A percentile compares a stretch with the other conserved stretches of the same genome.
Evolutionary conservation across 2,113 vertebrate species (phyloP).

Genomic region (Tor tambroides): DNA sequence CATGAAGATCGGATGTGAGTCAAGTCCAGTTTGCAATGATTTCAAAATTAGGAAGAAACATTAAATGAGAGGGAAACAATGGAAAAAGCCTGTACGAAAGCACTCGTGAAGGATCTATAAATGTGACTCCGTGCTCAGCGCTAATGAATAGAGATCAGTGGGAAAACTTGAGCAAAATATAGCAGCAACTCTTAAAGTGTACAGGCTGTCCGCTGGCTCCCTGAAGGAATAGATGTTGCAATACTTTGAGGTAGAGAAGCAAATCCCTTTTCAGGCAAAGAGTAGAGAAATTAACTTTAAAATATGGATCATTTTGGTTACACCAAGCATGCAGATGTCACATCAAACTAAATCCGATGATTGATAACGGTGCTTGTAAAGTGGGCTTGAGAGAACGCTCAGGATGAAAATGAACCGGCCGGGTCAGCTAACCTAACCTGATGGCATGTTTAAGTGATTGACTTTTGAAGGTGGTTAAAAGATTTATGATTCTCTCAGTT

Average conservation of each 20-base stretch:
- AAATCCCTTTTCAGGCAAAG: not conserved
- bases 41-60: not conserved
- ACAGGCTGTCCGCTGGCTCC: not conserved
- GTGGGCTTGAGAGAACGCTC: not conserved
- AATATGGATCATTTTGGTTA: not conserved
- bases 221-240: slow-evolving; percentile 14
- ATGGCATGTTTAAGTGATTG: slow-evolving; percentile 36
- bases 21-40: not conserved
- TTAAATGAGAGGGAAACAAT: not conserved
- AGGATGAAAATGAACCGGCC: not conserved
- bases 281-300: not conserved
- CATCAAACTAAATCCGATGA: not conserved
- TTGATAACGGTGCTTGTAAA: not conserved
- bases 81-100: not conserved
- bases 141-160: slow-evolving; percentile 23
- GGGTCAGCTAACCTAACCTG: slow-evolving; percentile 6
- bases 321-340: not conserved
- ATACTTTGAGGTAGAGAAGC: not conserved
- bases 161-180: slow-evolving; percentile 18
- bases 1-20: not conserved
- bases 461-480: slow-evolving; percentile 28
- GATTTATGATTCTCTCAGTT: slow-evolving; percentile 37
- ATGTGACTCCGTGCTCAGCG: not conserved
- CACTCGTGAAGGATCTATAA: not conserved
- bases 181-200: not conserved